A percentile compares a stretch with the other conserved stretches of the same genome.
Conservation (phyloP, 2,797 vertebrate species). For the Spinus pinus region DNA sequence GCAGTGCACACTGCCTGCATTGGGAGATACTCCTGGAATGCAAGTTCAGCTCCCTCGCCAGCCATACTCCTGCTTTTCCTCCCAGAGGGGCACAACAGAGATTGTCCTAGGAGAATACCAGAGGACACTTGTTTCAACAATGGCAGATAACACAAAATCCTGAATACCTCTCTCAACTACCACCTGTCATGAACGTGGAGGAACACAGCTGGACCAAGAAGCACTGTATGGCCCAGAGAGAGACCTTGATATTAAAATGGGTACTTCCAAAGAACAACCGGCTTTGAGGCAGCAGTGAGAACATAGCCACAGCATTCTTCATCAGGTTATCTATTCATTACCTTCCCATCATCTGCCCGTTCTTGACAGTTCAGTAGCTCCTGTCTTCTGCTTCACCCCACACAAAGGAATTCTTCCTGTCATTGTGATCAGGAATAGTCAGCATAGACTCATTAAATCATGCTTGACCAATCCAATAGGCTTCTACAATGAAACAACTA, state of each 20-base stretch:
- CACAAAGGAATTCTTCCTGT: not conserved
- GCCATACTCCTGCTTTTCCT: not conserved
- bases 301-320: not conserved
- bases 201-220: not conserved
- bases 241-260: not conserved
- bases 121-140: not conserved
- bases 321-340: not conserved
- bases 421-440: not conserved
- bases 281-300: not conserved
- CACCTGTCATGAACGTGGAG: not conserved
- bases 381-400: not conserved
- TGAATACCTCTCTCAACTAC: not conserved
- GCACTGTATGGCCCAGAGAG: accelerated
- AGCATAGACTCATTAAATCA: not conserved
- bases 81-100: not conserved
- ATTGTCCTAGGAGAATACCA: not conserved
- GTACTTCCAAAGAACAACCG: not conserved
- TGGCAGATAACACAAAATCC: accelerated
- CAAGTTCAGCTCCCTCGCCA: not conserved
- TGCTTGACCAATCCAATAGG: not conserved
- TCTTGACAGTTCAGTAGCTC: not conserved
- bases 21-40: not conserved
- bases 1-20: no score
- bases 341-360: not conserved
- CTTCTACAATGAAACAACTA: not conserved